Evolutionary conservation across 2,113 vertebrate genomes (phyloP).

Genomic region (Anhinga anhinga): DNA sequence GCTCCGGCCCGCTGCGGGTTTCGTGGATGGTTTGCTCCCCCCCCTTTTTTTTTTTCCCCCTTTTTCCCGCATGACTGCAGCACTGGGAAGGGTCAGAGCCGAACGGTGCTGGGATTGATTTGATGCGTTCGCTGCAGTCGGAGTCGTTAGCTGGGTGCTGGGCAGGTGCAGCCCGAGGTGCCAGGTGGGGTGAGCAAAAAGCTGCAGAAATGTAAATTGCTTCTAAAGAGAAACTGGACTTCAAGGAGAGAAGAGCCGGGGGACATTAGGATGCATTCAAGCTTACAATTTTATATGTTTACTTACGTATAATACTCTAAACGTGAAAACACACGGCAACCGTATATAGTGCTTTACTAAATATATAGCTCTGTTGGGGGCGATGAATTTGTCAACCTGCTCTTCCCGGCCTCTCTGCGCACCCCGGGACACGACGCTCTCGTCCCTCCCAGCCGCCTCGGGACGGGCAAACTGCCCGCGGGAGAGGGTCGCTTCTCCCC

Average conservation of each 20-base stretch:
- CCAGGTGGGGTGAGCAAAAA: fast-evolving
- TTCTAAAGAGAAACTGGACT: not conserved
- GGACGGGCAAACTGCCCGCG: fast-evolving
- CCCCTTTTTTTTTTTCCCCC: not conserved
- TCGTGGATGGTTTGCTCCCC: not conserved
- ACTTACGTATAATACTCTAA: fast-evolving
- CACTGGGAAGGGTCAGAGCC: not conserved
- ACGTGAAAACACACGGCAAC: not conserved
- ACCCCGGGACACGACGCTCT: fast-evolving
- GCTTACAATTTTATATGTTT: fast-evolving
- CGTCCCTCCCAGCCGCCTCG: fast-evolving
- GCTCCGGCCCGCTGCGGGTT: not conserved
- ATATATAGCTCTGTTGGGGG: fast-evolving
- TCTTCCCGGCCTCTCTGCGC: not conserved
- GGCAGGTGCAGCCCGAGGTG: not conserved
- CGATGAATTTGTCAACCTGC: not conserved
- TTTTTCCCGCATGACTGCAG: fast-evolving
- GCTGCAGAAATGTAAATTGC: not conserved
- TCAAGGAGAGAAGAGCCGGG: not conserved
- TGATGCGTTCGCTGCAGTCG: fast-evolving
- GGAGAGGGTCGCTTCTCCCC: not conserved
- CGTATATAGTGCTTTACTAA: not conserved
- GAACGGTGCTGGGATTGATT: not conserved
- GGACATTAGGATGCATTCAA: not conserved
- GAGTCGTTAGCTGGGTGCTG: fast-evolving